Evolutionary conservation across 2,797 vertebrate species (phyloP), one percentile per base, ranked within the genome.

Genomic region (Channa striata): DNA sequence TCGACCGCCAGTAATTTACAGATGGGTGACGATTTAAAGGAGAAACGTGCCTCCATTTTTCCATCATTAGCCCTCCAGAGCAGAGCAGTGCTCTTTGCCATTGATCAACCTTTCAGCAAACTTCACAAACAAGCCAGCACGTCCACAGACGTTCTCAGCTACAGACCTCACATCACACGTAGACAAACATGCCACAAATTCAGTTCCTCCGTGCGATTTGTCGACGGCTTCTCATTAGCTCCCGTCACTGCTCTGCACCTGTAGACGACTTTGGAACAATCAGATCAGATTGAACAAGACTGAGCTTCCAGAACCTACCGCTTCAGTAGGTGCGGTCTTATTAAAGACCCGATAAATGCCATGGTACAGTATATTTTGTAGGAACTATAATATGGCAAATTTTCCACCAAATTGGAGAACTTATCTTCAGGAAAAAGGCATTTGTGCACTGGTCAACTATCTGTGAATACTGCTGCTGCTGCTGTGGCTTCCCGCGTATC

Each of bases 1-100:
- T 72, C 68, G 59, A 65, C 62, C 73, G 68, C 68, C 81, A 60
- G 72, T 20, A 40, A 54, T 77, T 81, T 73, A 75, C 51, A 67
- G 47, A 78, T 8, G 39, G 20, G 46, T 59, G 58, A 79, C 39
- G 5, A 34, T 63, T 68, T 59, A 48, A 59, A 46, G 21, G 16
- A 49, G 49, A 51, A 60, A 48, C 34, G 5, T 39, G 47, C 13
- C 6, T 30, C 25, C 25, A 3, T 34, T 21, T 33, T 16, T 54
- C 19, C 12, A 25, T 8, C 17, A 1, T 19, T 37, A 14, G 30
- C 43, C 12, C 11, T 14, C 4, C 9, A 20, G 48, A 61, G 33
- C 40, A 57, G 42, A 36, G 42, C 34, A 46, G 10, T 40, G 20
- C 54, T 65, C 19, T 9, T 33, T 37, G 21, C 36, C 8, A 25